phyloP scores from a whole-genome alignment of 2,888 invertebrate species.

The Cabera pusaria region DNA sequence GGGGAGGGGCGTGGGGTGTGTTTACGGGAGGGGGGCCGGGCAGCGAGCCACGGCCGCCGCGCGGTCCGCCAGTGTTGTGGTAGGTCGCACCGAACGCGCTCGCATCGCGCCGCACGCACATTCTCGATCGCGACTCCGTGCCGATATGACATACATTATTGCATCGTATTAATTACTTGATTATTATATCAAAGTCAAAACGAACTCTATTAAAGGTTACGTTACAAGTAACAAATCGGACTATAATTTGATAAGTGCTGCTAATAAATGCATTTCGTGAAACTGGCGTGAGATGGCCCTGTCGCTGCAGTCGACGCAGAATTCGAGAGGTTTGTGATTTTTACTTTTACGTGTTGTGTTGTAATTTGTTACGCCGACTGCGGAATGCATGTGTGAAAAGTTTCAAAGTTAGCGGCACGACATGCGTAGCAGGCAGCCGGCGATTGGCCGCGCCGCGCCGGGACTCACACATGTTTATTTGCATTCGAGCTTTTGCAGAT shows the following conservation, averaged over 20 bases:
- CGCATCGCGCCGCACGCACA: conserved; percentile 57
- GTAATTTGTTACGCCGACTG: conserved; percentile 44
- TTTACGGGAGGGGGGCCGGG: conserved; percentile 72
- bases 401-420: conserved; percentile 73
- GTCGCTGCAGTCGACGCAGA: conserved; percentile 83
- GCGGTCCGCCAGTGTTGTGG: conserved; percentile 82
- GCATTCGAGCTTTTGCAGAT: conserved; percentile 77
- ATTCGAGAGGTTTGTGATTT: conserved; percentile 77
- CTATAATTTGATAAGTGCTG: conserved; percentile 48
- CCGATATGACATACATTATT: conserved; percentile 56
- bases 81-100: conserved; percentile 81
- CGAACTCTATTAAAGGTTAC: no score
- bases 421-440: conserved; percentile 70
- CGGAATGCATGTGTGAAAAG: conserved; percentile 67
- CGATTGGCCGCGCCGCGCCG: conserved; percentile 64
- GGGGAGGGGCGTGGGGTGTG: conserved; percentile 74
- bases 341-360: conserved; percentile 35
- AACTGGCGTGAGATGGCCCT: conserved; percentile 82
- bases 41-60: conserved; percentile 31
- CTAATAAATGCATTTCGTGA: conserved; percentile 74
- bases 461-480: conserved; percentile 78
- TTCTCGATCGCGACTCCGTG: conserved; percentile 65
- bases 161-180: conserved; percentile 4
- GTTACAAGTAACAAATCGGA: no score
- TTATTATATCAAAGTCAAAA: no score